Evolutionary conservation across 2,888 invertebrate genomes (phyloP).

Genomic region (Lepeophtheirus nordmannii): DNA sequence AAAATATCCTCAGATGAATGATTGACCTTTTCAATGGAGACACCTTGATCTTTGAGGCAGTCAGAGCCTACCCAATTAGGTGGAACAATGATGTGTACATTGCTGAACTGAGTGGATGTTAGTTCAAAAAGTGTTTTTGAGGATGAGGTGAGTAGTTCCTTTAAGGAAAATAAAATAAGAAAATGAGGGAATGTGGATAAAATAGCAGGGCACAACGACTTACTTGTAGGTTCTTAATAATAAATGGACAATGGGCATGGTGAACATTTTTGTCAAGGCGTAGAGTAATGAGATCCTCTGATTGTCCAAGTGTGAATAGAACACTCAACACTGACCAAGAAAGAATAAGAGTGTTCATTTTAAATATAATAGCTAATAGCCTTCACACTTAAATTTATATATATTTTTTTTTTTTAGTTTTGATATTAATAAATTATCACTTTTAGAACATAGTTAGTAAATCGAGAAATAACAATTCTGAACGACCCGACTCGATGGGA

Average conservation of each 20-base stretch:
- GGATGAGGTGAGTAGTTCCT: background rate
- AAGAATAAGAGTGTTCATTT: background rate
- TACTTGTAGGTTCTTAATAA: background rate
- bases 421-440: too few relatives aligned
- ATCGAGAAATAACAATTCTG: background rate
- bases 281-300: background rate
- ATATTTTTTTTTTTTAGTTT: too few relatives aligned
- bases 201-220: background rate
- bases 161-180: background rate
- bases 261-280: background rate
- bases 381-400: too few relatives aligned
- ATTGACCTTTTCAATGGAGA: background rate
- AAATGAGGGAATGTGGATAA: background rate
- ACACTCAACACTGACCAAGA: background rate
- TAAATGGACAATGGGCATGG: background rate
- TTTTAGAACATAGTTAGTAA: too few relatives aligned
- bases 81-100: background rate
- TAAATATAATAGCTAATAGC: background rate
- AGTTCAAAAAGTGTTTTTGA: background rate
- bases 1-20: conserved; percentile 1
- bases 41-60: background rate
- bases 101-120: background rate
- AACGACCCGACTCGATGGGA: background rate
- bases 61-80: background rate
- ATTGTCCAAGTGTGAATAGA: background rate